Percentiles rank a stretch among this genome's conserved stretches.
phyloP scores from a whole-genome alignment of 2,888 invertebrate species.

The Morinoia aosen region DNA sequence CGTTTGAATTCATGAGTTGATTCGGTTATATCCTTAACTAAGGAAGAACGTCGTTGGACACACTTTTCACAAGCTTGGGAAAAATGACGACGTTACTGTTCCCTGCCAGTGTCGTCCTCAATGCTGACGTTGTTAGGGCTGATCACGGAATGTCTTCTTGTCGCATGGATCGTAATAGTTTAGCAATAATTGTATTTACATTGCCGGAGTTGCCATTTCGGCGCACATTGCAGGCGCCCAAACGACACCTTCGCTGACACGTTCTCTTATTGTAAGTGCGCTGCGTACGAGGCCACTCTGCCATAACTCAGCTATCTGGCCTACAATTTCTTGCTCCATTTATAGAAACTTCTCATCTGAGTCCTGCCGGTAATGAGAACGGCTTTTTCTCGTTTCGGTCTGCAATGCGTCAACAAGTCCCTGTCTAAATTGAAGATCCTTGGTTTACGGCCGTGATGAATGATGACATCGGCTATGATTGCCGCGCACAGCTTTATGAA shows the following conservation, averaged over 20 bases:
- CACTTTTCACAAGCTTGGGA: background rate
- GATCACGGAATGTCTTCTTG: background rate
- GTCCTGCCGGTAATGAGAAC: slow-evolving; percentile 34
- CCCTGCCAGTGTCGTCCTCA: background rate
- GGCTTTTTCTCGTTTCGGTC: background rate
- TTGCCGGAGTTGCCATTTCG: background rate
- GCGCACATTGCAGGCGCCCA: background rate
- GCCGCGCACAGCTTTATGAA: slow-evolving; percentile 13
- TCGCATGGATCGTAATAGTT: background rate
- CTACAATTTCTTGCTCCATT: slow-evolving; percentile 20
- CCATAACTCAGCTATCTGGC: background rate
- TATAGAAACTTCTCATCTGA: slow-evolving; percentile 29
- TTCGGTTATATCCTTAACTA: background rate
- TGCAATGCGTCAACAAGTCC: slow-evolving; percentile 30
- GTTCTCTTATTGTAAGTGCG: background rate
- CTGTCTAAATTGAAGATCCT: slow-evolving; percentile 37
- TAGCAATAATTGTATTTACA: background rate
- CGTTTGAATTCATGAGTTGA: background rate
- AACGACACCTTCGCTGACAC: background rate
- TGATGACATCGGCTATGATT: slow-evolving; percentile 21
- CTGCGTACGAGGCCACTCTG: background rate
- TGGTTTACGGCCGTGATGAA: slow-evolving; percentile 13
- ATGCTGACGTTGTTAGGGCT: background rate
- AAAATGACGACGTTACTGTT: background rate
- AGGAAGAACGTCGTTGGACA: background rate